These are phyloP conservation scores for Lutjanus erythropterus DNA, from an alignment of 2,113 vertebrate species.

Conservation along the genomic window DNA sequence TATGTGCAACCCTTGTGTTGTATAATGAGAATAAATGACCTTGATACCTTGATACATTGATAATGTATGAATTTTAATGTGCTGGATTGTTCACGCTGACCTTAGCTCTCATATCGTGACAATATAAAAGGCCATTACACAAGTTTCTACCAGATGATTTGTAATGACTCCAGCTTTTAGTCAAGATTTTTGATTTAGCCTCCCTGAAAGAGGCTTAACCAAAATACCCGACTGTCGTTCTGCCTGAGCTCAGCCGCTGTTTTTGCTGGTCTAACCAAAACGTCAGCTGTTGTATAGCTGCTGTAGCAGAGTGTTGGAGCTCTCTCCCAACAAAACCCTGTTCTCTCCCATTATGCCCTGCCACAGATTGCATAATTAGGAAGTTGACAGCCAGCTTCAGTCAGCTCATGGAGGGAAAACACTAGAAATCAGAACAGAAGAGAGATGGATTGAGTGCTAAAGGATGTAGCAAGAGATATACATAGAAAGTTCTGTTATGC, in stretches of 20 bases:
- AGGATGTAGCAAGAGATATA: neutral
- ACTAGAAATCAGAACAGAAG: neutral
- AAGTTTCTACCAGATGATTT: conserved; percentile 1
- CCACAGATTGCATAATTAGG: conserved; percentile 41
- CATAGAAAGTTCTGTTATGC: neutral
- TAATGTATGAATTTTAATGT: no score
- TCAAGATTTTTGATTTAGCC: conserved; percentile 23
- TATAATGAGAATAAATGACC: no score
- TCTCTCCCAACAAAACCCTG: conserved; percentile 26
- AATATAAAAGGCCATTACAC: neutral
- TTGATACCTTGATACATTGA: no score
- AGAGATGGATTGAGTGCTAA: neutral
- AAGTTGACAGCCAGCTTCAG: conserved; percentile 25
- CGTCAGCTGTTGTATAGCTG: conserved; percentile 29
- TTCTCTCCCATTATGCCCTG: conserved; percentile 33
- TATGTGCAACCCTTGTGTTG: no score
- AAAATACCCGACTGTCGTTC: conserved; percentile 21
- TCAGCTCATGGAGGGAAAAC: conserved; percentile 24
- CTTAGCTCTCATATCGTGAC: neutral
- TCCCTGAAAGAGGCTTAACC: conserved; percentile 36
- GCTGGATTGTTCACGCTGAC: neutral
- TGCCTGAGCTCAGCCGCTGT: conserved; percentile 19
- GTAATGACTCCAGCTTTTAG: conserved; percentile 5
- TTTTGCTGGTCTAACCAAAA: conserved; percentile 44
- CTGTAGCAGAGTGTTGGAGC: conserved; percentile 31